Base-by-base conservation (phyloP, 64 coral and sea anemone species). In the Anthopleura sola region DNA sequence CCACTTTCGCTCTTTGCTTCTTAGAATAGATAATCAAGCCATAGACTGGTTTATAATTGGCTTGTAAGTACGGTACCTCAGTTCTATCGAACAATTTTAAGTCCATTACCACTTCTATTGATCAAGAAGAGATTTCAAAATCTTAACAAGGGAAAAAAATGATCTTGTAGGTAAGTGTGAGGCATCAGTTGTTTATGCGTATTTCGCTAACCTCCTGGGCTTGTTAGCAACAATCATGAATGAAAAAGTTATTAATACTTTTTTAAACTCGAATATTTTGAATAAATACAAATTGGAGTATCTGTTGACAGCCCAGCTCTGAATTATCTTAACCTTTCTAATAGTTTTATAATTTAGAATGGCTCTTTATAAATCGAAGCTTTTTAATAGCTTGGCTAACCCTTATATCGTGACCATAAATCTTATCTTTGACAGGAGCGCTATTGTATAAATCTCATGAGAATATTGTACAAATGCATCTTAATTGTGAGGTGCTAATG, bases 321-420 rank as follows among this genome's bases (percentile, higher is more conserved):
- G 11, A 32, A 32, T 34, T 71, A 71, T 36, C 13, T 71, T 32
- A 16, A 32, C 10, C n/a, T 3, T 29, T 32, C 3, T 34, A 9
- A 26, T 71, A 71, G 2, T 28, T 66, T 23, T 24, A n/a, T n/a
- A 23, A 24, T 29, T 64, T 64, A 66, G 23, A 28, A 66, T 26
- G 24, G 10, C 2, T 66, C 55, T 62, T 62, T 34, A 71, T 71
- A 34, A 71, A 71, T 71, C 66, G 2, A 32, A 71, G 29, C 9
- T 34, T 32, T 71, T 28, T 34, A 28, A 71, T 3, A 3, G 58
- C 66, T 71, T 36, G 11, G 60, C 60, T 66, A 34, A 20, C 2
- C 34, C 28, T 71, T 71, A 71, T 71, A 36, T 34, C 66, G 66
- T 71, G 66, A 71, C 66, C 66, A 71, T 71, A 71, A 71, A 71